Evolutionary conservation across 2,113 vertebrate species (phyloP).

Genomic region (Sclerurus mexicanus): DNA sequence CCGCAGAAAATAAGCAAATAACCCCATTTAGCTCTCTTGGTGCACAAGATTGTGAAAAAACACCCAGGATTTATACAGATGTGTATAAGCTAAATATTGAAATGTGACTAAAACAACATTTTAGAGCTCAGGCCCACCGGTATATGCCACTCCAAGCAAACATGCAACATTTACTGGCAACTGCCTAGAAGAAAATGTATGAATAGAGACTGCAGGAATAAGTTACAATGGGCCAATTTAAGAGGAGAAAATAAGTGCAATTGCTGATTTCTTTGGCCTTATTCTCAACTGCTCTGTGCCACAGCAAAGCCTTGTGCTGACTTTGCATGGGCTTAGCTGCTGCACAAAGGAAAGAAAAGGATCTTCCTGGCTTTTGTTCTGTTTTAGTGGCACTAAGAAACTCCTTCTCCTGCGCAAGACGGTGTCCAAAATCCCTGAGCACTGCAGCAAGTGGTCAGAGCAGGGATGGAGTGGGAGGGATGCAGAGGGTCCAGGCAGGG

Average conservation of each 20-base stretch:
- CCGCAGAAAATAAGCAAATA: background rate
- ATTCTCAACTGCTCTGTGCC: background rate
- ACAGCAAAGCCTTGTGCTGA: background rate
- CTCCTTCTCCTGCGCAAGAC: background rate
- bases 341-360: background rate
- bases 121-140: background rate
- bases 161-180: background rate
- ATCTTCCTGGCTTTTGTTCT: background rate
- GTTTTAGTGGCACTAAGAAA: background rate
- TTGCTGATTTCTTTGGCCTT: background rate
- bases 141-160: background rate
- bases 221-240: background rate
- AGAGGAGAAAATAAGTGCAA: background rate
- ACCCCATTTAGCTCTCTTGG: background rate
- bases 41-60: background rate
- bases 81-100: background rate
- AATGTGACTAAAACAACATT: background rate
- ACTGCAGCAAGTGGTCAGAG: accelerated
- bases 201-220: background rate
- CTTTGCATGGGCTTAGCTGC: background rate
- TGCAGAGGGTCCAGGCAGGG: background rate
- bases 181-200: background rate
- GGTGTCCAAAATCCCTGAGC: background rate
- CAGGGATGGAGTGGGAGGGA: background rate
- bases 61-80: accelerated